Base-by-base conservation (phyloP, 2,888 invertebrate genomes). In the Drosophila merina region DNA sequence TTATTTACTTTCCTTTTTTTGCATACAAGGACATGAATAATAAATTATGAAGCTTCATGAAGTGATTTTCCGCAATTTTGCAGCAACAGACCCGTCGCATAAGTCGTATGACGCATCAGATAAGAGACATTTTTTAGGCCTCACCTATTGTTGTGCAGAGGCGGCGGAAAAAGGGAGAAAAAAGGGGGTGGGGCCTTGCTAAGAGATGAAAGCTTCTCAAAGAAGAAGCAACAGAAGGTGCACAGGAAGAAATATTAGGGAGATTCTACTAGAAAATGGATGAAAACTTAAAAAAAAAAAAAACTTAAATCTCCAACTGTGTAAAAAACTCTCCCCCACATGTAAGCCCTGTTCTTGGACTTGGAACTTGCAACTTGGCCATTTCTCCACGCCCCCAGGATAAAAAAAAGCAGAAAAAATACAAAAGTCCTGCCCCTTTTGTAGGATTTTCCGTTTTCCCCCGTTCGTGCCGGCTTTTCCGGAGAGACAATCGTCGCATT, bases 1-100 rank as follows among this genome's bases (percentile, higher is more conserved):
- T 36, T 36, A 36, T 36, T 36, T 36, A 36, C 36, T 36, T 36
- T 36, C 36, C 6, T 36, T 44, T 25, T 64, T 72, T 47, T 57
- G 63, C 66, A 73, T 63, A 75, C 70, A 84, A 74, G 77, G 79
- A 75, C 86, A 83, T 87, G 83, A 79, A 86, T 86, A 86, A 87
- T 80, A 86, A 86, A 85, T 85, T 75, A 87, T 79, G 72, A 69
- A 75, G 77, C 56, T 64, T 80, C 73, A 75, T 80, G 77, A 78
- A 86, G 83, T 82, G 82, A 82, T 82, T 82, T 82, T 83, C 75
- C 57, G 77, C 79, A 79, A 81, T 80, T 84, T 80, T 80, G 72
- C 78, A 76, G 80, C 74, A 76, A 77, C 74, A 74, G 79, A 77
- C 14, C 14, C 14, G 14, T 14, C 86, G 86, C 86, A 84, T 6